Evolutionary conservation across 2,113 vertebrate genomes (phyloP).

Genomic region (Fregata magnificens): DNA sequence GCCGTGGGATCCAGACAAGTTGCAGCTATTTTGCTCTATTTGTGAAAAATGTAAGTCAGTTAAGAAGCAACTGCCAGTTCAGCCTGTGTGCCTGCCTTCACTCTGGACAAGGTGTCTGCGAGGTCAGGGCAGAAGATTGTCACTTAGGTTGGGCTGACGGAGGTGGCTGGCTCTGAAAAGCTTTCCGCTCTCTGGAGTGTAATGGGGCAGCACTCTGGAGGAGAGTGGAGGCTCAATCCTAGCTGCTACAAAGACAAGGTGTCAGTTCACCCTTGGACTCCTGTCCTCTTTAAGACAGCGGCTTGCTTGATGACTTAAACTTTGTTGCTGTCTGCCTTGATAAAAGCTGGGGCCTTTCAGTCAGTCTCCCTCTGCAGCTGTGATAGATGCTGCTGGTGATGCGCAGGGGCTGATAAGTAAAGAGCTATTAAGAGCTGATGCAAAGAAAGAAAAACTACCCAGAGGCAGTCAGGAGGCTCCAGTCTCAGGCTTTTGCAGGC

Average conservation of each 20-base stretch:
- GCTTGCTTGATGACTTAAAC: neutral
- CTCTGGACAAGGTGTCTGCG: neutral
- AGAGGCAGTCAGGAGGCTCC: neutral
- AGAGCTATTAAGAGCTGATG: neutral
- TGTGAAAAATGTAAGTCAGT: neutral
- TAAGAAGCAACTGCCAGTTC: neutral
- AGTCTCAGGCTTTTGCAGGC: neutral
- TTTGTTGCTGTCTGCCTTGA: neutral
- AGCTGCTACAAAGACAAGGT: neutral
- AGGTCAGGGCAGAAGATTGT: neutral
- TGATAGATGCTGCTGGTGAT: neutral
- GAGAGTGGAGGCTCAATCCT: neutral
- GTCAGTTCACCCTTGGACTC: neutral
- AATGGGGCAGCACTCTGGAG: neutral
- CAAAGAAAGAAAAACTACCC: neutral
- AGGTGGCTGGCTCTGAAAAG: neutral
- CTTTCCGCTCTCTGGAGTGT: neutral
- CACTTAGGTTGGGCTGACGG: neutral
- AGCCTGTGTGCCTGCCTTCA: neutral
- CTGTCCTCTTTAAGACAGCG: neutral
- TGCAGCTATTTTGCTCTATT: neutral
- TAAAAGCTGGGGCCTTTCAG: neutral
- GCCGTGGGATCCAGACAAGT: neutral
- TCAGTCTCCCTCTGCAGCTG: neutral
- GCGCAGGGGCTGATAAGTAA: neutral